Evolutionary conservation across 2,797 vertebrate genomes (phyloP).

Genomic region (Macropodus opercularis): DNA sequence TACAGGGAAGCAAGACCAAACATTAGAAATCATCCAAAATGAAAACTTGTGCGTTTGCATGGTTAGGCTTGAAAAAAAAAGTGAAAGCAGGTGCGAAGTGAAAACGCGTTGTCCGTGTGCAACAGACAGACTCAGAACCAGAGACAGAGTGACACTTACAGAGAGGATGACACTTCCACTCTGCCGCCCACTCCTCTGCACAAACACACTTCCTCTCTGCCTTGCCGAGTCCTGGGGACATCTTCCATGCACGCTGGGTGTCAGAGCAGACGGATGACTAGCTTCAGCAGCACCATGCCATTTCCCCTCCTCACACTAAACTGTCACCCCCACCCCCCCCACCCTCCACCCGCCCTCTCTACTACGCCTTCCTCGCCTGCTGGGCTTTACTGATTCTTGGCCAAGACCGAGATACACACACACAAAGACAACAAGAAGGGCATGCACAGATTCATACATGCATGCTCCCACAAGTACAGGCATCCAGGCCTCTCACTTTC

Average conservation of each 20-base stretch:
- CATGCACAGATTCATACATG: slow-evolving; percentile 35
- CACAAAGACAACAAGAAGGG: slow-evolving; percentile 1
- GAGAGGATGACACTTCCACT: slow-evolving; percentile 65
- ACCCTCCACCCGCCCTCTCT: slow-evolving; percentile 36
- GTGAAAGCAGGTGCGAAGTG: slow-evolving; percentile 11
- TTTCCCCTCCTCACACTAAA: slow-evolving; percentile 70
- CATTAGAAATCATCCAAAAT: not conserved
- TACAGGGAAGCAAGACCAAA: not conserved
- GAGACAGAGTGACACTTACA: slow-evolving; percentile 62
- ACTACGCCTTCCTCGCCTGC: slow-evolving; percentile 46
- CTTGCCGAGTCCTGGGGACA: slow-evolving; percentile 67
- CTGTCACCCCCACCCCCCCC: slow-evolving; percentile 51
- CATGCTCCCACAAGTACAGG: slow-evolving; percentile 46
- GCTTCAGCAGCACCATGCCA: slow-evolving; percentile 62
- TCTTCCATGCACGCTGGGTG: slow-evolving; percentile 67
- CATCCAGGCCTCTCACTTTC: slow-evolving; percentile 27
- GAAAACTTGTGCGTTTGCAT: not conserved
- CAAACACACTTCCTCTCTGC: slow-evolving; percentile 54
- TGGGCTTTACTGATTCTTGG: slow-evolving; percentile 48
- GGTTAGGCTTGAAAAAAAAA: slow-evolving; percentile 15
- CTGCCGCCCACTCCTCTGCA: slow-evolving; percentile 65
- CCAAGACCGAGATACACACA: slow-evolving; percentile 26
- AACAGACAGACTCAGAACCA: slow-evolving; percentile 36
- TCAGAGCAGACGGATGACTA: slow-evolving; percentile 78
- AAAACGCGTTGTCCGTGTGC: slow-evolving; percentile 26